A percentile compares a stretch with the other conserved stretches of the same genome.
These are phyloP conservation scores for Rhopalosiphum padi DNA, from an alignment of 1,140 invertebrate species.

Conservation along the genomic window DNA sequence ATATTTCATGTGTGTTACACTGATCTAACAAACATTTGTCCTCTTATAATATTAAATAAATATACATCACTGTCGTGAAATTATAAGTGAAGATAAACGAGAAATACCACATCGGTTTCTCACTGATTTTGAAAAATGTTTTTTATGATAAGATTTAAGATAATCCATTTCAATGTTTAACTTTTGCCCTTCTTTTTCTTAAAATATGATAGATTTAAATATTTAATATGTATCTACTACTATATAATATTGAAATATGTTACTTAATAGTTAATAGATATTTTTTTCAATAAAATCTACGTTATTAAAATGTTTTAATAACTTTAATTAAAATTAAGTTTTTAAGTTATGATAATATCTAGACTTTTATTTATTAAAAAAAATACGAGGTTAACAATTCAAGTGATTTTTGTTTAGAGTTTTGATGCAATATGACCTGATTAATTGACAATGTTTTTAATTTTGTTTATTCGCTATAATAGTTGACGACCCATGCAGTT, in stretches of 20 bases:
- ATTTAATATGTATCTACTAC: neutral
- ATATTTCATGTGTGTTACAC: no score
- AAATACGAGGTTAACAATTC: neutral
- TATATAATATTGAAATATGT: neutral
- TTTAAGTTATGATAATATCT: neutral
- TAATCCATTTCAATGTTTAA: no score
- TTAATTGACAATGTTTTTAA: slow-evolving; percentile 34
- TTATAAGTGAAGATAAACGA: no score
- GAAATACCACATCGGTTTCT: no score
- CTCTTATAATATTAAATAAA: no score
- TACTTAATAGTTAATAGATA: neutral
- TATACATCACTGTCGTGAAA: no score
- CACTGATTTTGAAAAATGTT: no score
- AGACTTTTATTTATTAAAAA: neutral
- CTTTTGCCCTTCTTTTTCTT: neutral
- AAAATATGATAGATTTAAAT: neutral
- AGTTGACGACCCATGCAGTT: neutral
- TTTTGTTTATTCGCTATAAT: slow-evolving; percentile 8
- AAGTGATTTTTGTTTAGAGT: neutral
- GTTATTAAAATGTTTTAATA: neutral
- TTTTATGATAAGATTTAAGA: no score
- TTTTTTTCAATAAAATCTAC: neutral
- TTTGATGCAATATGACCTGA: neutral
- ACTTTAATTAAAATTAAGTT: neutral
- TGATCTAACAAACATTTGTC: no score